phyloP scores from a whole-genome alignment of 2,797 vertebrate genomes.

The Pantherophis alleghaniensis region DNA sequence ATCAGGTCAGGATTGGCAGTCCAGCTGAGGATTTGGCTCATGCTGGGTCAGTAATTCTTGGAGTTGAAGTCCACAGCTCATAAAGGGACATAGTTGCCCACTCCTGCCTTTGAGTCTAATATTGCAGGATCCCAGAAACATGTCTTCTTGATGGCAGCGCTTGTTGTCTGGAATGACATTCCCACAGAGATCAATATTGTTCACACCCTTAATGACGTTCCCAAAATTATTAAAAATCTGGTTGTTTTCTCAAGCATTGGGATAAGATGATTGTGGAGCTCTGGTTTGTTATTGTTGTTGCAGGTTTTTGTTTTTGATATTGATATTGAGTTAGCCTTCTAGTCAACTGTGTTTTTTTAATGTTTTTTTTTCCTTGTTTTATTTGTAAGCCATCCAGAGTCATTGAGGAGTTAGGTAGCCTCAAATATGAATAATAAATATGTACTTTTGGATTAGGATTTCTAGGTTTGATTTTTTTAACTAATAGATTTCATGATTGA shows the following conservation, averaged over 20 bases:
- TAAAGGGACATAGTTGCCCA: background rate
- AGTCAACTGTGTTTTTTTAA: background rate
- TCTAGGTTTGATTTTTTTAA: background rate
- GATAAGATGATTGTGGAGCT: background rate
- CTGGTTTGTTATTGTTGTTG: background rate
- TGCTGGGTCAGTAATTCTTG: background rate
- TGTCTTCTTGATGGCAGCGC: background rate
- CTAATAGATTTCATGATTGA: background rate
- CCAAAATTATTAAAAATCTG: background rate
- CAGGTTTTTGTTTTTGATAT: background rate
- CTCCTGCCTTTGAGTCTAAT: background rate
- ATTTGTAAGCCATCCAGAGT: background rate
- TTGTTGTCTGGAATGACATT: background rate
- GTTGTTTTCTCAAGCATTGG: background rate
- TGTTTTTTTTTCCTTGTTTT: background rate
- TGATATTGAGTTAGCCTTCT: background rate
- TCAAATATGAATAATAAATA: background rate
- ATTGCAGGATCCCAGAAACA: background rate
- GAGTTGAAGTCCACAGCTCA: background rate
- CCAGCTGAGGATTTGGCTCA: background rate
- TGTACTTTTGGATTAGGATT: background rate
- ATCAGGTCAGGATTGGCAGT: background rate
- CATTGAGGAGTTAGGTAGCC: background rate
- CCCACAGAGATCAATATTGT: background rate
- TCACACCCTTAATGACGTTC: background rate